These are phyloP conservation scores for Pogonomyrmex barbatus DNA, from an alignment of 1,140 invertebrate species.

Conservation along the genomic window DNA sequence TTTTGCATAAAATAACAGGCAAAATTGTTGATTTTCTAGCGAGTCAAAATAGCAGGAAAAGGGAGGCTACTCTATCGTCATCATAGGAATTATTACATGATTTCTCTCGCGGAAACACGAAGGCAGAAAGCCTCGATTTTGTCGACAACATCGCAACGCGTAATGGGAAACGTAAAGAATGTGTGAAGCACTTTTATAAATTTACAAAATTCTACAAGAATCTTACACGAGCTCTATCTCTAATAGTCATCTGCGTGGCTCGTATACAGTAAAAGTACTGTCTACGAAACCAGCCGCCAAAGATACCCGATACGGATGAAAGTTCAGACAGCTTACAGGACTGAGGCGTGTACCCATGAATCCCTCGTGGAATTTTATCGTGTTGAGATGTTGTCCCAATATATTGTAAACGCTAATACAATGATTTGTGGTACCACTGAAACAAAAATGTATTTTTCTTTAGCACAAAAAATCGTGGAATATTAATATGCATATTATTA, in stretches of 20 bases:
- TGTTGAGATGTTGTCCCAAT: conserved; percentile 89
- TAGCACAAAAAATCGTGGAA: not conserved
- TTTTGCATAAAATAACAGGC: not conserved
- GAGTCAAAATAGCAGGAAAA: conserved; percentile 13
- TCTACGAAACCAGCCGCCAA: conserved; percentile 93
- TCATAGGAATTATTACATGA: not conserved
- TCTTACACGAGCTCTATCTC: conserved; percentile 80
- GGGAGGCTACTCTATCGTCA: not conserved
- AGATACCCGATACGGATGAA: conserved; percentile 93
- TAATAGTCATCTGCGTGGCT: conserved; percentile 89
- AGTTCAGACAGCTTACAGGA: conserved; percentile 93
- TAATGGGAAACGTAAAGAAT: not conserved
- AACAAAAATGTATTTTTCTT: conserved; percentile 73
- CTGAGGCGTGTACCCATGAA: conserved; percentile 96
- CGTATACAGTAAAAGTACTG: conserved; percentile 92
- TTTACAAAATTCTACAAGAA: conserved; percentile 63
- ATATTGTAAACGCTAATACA: conserved; percentile 93
- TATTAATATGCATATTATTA: conserved; percentile 59
- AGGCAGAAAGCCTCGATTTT: not conserved
- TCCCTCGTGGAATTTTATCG: conserved; percentile 95
- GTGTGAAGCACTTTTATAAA: conserved; percentile 16
- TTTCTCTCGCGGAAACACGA: not conserved
- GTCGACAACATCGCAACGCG: not conserved
- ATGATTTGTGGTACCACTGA: conserved; percentile 93
- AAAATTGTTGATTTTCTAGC: conserved; percentile 6